Evolutionary conservation across 1,140 invertebrate genomes (phyloP), one percentile per base, ranked within the genome.

Genomic region (Drosophila auraria): DNA sequence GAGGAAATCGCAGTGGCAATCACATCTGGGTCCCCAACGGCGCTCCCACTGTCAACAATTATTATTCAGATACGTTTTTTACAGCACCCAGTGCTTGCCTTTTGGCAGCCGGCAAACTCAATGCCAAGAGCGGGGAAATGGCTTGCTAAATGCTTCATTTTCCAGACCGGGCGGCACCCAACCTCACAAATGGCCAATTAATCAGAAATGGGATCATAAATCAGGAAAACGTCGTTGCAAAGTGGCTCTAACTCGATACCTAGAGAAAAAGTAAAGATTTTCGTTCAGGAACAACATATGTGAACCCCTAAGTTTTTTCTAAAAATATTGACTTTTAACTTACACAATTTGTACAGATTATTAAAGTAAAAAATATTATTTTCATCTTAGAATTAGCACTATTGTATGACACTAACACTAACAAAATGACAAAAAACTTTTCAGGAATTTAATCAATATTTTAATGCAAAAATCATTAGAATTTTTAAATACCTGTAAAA

Each of bases 41-140:
- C 15, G 25, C 30, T 15, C 79, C 51, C 66, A 81, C 72, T 74
- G 81, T 68, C 81, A 87, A 89, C 84, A 87, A 87, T 87, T 87
- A 87, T 87, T 87, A 84, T 75, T 84, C 50, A 74, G 73, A 89
- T 89, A 84, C 66, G 73, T 82, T 84, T 89, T 73, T 47, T 84
- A 80, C 61, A 72, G 61, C 59, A 40, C 14, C 9, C 62, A 30
- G 15, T 11, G 62, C 14, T 20, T 45, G 14, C 25, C 27, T n/a
- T 54, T 73, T 71, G 81, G 61, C 70, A 63, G 72, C 64, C 66
- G 60, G 54, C 51, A 23, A 70, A 65, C 59, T 58, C 66, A 50
- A 51, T 27, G 42, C 30, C 47, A 30, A 9, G 7, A 62, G 54
- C 57, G 25, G 7, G 12, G 25, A 38, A 79, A 68, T 80, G 76